phyloP scores from a whole-genome alignment of 35 echinoderm and acorn worm species.

The Stichopus chloronotus region DNA sequence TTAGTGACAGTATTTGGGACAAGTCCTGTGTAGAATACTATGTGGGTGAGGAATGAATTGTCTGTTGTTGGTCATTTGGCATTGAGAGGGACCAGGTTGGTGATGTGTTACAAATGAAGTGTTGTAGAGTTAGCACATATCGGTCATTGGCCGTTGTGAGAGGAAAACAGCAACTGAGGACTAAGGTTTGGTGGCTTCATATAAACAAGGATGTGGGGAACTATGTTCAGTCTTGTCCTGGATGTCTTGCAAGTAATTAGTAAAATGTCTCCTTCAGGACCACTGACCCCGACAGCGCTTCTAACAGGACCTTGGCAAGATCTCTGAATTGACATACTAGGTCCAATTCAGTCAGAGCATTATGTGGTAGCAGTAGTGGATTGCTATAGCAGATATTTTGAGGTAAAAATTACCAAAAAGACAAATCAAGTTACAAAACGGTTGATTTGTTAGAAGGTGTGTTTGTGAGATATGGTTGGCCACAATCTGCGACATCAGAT shows the following conservation, averaged over 20 bases:
- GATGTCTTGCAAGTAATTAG: constrained; percentile 60
- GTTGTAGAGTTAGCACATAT: constrained; percentile 62
- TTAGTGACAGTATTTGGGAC: constrained; percentile 35
- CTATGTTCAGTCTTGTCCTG: constrained; percentile 65
- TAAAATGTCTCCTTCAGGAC: constrained; percentile 56
- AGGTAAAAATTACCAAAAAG: constrained; percentile 59
- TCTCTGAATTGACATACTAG: constrained; percentile 67
- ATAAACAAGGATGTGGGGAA: constrained; percentile 66
- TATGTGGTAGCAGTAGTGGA: constrained; percentile 71
- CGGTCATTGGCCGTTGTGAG: constrained; percentile 60
- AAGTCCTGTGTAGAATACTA: constrained; percentile 28
- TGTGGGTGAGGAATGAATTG: constrained; percentile 42
- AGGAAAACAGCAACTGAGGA: constrained; percentile 63
- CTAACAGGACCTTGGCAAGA: constrained; percentile 64
- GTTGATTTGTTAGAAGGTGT: constrained; percentile 45
- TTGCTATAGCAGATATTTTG: constrained; percentile 72
- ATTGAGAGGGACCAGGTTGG: constrained; percentile 56
- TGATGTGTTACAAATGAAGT: constrained; percentile 47
- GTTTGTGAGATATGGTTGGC: constrained; percentile 30
- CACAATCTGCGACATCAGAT: constrained; percentile 48
- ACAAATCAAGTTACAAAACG: constrained; percentile 37
- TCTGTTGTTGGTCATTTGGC: constrained; percentile 47
- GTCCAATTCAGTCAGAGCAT: constrained; percentile 59
- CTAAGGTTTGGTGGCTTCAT: constrained; percentile 70
- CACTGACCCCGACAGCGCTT: constrained; percentile 13